Percentiles rank a stretch among this genome's conserved stretches.
Conservation (phyloP, 2,888 invertebrate genomes). For the Hirtodrosophila duncani region DNA sequence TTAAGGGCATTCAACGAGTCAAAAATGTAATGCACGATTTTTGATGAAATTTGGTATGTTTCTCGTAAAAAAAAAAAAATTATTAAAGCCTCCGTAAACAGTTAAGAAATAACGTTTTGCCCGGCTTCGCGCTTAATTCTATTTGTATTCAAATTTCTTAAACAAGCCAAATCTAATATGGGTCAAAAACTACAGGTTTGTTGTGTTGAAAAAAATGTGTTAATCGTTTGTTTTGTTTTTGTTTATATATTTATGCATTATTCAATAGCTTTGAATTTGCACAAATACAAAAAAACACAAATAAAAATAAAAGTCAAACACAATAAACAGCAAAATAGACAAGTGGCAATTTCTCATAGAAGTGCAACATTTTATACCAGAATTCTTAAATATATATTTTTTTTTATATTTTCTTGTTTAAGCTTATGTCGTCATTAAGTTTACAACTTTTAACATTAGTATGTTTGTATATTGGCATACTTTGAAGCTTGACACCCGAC, state of each 20-base stretch:
- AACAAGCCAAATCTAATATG: conserved; percentile 50
- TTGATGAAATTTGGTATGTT: conserved; percentile 45
- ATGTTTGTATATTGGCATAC: conserved; percentile 13
- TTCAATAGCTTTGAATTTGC: conserved; percentile 38
- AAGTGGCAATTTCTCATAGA: conserved; percentile 19
- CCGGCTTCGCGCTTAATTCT: conserved; percentile 39
- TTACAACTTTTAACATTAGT: conserved; percentile 27
- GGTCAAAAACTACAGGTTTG: conserved; percentile 68
- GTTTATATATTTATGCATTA: conserved; percentile 47
- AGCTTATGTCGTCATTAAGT: conserved; percentile 5
- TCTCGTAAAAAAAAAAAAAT: conserved; percentile 2
- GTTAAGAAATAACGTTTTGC: conserved; percentile 54
- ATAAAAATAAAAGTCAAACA: conserved; percentile 1
- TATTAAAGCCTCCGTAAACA: conserved; percentile 44
- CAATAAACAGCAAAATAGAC: conserved; percentile 19
- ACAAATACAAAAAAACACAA: conserved; percentile 26
- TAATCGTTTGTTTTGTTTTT: conserved; percentile 49
- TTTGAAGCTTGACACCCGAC: neutral
- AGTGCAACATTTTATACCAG: too few species aligned
- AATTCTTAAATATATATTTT: too few species aligned
- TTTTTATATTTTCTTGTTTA: too few species aligned
- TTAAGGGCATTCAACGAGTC: conserved; percentile 1
- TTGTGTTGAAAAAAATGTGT: conserved; percentile 46
- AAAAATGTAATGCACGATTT: conserved; percentile 59
- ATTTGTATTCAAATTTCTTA: conserved; percentile 59